Conservation (phyloP, 2,888 invertebrate genomes). For the Sussaba pulchella region DNA sequence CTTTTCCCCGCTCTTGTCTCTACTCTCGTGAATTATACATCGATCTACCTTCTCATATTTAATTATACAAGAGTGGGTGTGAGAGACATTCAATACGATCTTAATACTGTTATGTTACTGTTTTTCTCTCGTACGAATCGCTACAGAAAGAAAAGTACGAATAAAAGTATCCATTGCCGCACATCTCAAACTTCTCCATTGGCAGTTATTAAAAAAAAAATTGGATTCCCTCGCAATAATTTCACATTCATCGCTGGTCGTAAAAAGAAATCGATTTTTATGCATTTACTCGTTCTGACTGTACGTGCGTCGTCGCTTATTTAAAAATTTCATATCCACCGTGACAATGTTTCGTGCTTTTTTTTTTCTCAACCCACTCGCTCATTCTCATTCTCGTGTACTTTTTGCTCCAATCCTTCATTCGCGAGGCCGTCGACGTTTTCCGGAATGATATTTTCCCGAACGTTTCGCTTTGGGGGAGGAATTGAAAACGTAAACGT, state of each 20-base stretch:
- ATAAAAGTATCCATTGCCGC: too few species aligned
- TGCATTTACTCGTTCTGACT: conserved; percentile 5
- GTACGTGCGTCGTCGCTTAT: neutral
- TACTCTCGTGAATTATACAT: conserved; percentile 21
- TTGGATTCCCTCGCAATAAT: neutral
- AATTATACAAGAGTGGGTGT: conserved; percentile 20
- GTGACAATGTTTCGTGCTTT: conserved; percentile 4
- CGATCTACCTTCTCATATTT: conserved; percentile 12
- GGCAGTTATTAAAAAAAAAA: too few species aligned
- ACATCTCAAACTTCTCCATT: too few species aligned
- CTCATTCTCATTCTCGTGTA: conserved; percentile 13
- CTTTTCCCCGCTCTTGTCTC: neutral
- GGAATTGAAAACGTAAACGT: conserved; percentile 70
- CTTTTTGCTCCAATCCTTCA: neutral
- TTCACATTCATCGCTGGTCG: neutral
- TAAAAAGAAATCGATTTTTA: conserved; percentile 12
- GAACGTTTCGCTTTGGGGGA: conserved; percentile 57
- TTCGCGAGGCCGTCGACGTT: conserved; percentile 29
- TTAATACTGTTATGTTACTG: conserved; percentile 2
- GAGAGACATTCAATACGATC: neutral
- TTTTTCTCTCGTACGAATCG: conserved; percentile 1
- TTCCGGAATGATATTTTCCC: conserved; percentile 64
- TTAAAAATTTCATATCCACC: conserved; percentile 12
- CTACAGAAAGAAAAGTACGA: neutral
- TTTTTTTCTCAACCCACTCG: neutral